Conservation (phyloP, 2,113 vertebrate genomes). For the Syrrhaptes paradoxus region DNA sequence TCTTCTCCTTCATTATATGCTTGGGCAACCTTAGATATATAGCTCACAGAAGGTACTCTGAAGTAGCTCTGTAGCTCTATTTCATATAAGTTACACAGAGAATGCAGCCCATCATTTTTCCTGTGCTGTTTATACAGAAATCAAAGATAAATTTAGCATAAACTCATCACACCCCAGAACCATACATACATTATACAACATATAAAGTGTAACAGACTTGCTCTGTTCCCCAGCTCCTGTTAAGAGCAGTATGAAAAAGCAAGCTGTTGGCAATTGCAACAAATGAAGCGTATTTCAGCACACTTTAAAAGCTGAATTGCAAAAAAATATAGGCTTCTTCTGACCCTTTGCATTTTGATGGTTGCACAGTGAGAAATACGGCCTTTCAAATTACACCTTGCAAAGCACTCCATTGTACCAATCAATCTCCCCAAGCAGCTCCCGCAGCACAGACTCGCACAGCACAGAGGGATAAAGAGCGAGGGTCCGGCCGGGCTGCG, state of each 20-base stretch:
- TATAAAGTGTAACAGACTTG: conserved; percentile 47
- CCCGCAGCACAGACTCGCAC: neutral
- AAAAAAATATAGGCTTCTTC: conserved; percentile 67
- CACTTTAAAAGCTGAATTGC: conserved; percentile 73
- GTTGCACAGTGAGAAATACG: conserved; percentile 66
- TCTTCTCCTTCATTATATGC: conserved; percentile 39
- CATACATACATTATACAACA: conserved; percentile 61
- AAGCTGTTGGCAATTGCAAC: conserved; percentile 65
- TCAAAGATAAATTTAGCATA: conserved; percentile 57
- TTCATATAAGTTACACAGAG: conserved; percentile 51
- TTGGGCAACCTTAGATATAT: conserved; percentile 35
- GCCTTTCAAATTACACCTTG: conserved; percentile 71
- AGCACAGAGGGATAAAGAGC: neutral
- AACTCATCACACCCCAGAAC: conserved; percentile 60
- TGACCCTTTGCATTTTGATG: conserved; percentile 76
- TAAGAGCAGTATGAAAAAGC: conserved; percentile 45
- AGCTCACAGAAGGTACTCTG: conserved; percentile 46
- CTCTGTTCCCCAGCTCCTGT: conserved; percentile 44
- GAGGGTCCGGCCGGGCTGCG: neutral
- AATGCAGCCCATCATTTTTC: conserved; percentile 48
- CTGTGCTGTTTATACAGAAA: conserved; percentile 56
- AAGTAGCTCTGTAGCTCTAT: conserved; percentile 49
- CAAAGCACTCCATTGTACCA: conserved; percentile 58
- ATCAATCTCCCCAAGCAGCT: conserved; percentile 32
- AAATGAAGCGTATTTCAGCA: conserved; percentile 67